These are phyloP conservation scores for Myiagra hebetior DNA, from an alignment of 2,113 vertebrate genomes.

Conservation along the genomic window DNA sequence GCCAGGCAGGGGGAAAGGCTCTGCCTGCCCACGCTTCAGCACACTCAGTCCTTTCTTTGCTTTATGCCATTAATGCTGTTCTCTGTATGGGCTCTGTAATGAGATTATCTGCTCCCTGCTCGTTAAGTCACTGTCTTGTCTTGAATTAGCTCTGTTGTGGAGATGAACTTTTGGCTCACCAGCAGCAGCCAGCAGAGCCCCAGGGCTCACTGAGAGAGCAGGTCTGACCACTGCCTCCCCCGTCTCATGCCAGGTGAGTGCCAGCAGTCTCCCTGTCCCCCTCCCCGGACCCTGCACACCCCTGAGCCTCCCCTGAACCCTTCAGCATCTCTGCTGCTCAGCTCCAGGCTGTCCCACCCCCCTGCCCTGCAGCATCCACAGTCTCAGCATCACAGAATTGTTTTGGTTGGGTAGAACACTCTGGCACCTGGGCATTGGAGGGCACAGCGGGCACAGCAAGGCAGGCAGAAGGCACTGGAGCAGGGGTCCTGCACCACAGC, in stretches of 20 bases:
- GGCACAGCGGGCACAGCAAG: not conserved
- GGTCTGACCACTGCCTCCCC: not conserved
- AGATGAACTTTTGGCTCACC: constrained; percentile 24
- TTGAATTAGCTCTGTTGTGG: constrained; percentile 50
- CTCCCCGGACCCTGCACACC: not conserved
- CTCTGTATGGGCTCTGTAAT: constrained; percentile 27
- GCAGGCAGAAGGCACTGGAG: not conserved
- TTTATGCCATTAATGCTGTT: constrained; percentile 18
- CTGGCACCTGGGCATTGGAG: rapidly evolving
- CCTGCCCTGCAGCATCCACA: not conserved
- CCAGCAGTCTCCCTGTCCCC: not conserved
- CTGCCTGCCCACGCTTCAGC: not conserved
- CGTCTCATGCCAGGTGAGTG: not conserved
- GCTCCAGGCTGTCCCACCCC: not conserved
- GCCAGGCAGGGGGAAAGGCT: not conserved
- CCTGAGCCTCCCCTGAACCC: not conserved
- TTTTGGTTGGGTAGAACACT: not conserved
- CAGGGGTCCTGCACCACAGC: not conserved
- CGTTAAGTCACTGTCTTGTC: constrained; percentile 34
- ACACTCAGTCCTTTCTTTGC: not conserved
- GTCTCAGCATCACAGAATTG: not conserved
- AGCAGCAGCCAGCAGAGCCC: not conserved
- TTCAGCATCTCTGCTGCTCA: not conserved
- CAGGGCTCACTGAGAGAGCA: not conserved
- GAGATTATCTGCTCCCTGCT: constrained; percentile 40